Evolutionary conservation across 2,113 vertebrate genomes (phyloP), one percentile per base, ranked within the genome.

Genomic region (Puma concolor): DNA sequence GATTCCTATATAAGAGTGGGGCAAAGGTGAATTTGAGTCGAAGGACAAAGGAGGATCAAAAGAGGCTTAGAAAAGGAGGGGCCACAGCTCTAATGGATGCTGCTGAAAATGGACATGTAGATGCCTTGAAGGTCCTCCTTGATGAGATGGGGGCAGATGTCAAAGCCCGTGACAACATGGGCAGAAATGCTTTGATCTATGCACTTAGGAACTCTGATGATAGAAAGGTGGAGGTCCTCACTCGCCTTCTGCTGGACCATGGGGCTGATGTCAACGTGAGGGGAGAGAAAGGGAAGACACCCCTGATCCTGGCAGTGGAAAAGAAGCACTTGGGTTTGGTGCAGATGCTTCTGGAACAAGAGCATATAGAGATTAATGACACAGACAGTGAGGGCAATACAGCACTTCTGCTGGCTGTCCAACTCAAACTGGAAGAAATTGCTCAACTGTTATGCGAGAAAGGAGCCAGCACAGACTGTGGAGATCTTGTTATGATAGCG

Each of bases 11-110:
- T 4, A 17, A 52, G 2, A 76, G 27, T 0, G 98, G 98, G 4
- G 99, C 98, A 6, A 0, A 98, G 0, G 99, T 99, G 91, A 99
- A 99, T 69, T 13, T 98, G 95, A 23, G 79, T 10, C 98, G 99
- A 38, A 66, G 13, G 17, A 57, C 98, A 1, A 86, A 29, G 1
- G 54, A 97, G 66, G 97, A 97, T 38, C 98, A 98, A 31, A 31
- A 3, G 25, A 94, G 36, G 50, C 69, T 99, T 17, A 71, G 60
- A 41, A 98, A 98, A 93, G 99, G 99, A 41, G 99, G 99, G 0
- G 97, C 14, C 2, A 99, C 99, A 0, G 99, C 98, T 0, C 97
- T 99, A 76, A 99, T 99, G 98, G 98, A 98, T 31, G 99, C 99
- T 12, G 99, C 98, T 2, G 33, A 9, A 33, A 0, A 48, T 0